Base-by-base conservation (phyloP, 2,888 invertebrate genomes). In the Drosophila imparisetae region DNA sequence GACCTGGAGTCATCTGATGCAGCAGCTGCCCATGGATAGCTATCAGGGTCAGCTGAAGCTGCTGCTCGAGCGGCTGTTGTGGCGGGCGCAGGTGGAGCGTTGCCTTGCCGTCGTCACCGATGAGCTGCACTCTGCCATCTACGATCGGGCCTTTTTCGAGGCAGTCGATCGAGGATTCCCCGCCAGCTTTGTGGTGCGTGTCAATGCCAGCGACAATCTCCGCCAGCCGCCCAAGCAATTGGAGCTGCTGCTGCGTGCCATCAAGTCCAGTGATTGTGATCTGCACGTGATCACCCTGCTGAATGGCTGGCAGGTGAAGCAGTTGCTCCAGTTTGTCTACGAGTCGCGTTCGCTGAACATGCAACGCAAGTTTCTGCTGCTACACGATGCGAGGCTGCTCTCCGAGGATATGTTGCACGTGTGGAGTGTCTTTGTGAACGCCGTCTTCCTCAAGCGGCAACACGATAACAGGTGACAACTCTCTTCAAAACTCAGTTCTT, bases 381-480 rank as follows among this genome's bases (percentile, higher is more conserved):
- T 97, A 0, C 94, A 96, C 91, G 96, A 97, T 91, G 93, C 94
- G 67, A 93, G 96, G 7, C 93, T 97, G 2, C 95, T 96, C 82
- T 93, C 94, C 59, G 94, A 94, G 74, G 94, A 95, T 7, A 93
- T 96, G 72, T 94, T 95, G 83, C 96, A 96, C 83, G 91, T 97
- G 18, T 97, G 97, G 97, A 96, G 95, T 72, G 94, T 96, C 72
- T 95, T 97, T 55, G 94, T 97, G 24, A 96, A 96, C 81, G 95
- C 96, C 0, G 92, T 97, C 10, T 97, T 97, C 78, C 93, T 97
- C 18, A 94, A 95, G 29, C 53, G 71, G 0, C 70, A 75, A 0
- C 13, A 63, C 50, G 93, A 79, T 76, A 91, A 58, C 72, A 83
- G 57, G 87, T 78, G 38, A 58, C 24, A n/a, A 21, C 7, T 11